Evolutionary conservation across 1,140 invertebrate genomes (phyloP).

Genomic region (Papilio polyxenes): DNA sequence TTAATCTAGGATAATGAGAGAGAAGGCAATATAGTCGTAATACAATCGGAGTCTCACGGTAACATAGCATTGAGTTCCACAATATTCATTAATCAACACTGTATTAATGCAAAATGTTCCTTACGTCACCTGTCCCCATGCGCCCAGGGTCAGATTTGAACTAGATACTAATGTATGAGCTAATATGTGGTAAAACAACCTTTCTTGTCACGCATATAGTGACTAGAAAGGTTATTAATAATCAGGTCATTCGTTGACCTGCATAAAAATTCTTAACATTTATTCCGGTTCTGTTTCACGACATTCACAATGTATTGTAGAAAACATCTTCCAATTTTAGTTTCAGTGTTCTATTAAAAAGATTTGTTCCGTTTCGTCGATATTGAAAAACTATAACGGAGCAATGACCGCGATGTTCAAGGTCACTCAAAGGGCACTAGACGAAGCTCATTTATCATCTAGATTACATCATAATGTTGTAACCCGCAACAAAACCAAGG

Average conservation of each 20-base stretch:
- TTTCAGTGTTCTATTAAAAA: background rate
- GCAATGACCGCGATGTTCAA: background rate
- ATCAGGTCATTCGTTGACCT: conserved; percentile 14
- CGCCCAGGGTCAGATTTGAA: background rate
- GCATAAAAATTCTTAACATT: background rate
- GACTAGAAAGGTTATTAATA: background rate
- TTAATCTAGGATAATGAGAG: too few species aligned
- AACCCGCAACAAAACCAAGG: background rate
- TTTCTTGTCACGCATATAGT: background rate
- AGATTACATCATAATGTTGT: background rate
- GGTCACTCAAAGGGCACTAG: conserved; percentile 2
- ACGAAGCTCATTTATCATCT: background rate
- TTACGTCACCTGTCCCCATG: background rate
- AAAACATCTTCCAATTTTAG: background rate
- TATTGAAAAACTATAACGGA: background rate
- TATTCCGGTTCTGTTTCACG: too few species aligned
- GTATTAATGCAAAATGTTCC: background rate
- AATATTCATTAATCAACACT: background rate
- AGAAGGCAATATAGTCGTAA: too few species aligned
- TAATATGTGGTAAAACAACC: background rate
- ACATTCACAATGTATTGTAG: too few species aligned
- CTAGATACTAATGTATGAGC: background rate
- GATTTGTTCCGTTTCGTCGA: background rate
- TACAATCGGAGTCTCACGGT: too few species aligned
- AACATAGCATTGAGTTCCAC: background rate